Percentiles rank a stretch among this genome's conserved stretches.
These are phyloP conservation scores for Vombatus ursinus DNA, from an alignment of 2,113 vertebrate species.

Conservation along the genomic window DNA sequence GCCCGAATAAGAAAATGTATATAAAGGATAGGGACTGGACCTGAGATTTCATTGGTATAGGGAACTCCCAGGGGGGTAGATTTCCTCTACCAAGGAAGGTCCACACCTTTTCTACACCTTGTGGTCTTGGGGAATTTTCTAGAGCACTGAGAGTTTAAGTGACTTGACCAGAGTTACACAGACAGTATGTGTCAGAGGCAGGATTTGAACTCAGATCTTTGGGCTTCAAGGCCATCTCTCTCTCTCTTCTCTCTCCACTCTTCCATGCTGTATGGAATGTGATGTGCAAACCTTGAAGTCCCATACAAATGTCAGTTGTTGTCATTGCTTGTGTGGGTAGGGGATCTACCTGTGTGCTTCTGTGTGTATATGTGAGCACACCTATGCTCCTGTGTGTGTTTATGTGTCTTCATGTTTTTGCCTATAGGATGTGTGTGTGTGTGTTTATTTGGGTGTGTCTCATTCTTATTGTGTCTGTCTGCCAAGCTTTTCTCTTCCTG, in stretches of 20 bases:
- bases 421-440: background rate
- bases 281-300: background rate
- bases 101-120: background rate
- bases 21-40: background rate
- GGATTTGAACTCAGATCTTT: background rate
- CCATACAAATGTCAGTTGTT: background rate
- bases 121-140: background rate
- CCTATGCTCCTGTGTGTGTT: background rate
- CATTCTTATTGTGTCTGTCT: background rate
- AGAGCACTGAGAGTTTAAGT: background rate
- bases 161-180: background rate
- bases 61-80: background rate
- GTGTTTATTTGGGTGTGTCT: background rate
- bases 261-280: background rate
- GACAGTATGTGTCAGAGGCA: background rate
- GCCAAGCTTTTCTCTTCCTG: constrained; percentile 61
- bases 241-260: background rate
- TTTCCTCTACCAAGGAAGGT: background rate
- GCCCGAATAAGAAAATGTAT: background rate
- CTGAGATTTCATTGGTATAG: background rate
- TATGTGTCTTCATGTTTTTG: background rate
- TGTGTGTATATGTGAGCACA: background rate
- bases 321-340: background rate
- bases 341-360: background rate
- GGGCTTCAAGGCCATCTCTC: background rate